These are phyloP conservation scores for Polyploca ridens DNA, from an alignment of 2,888 invertebrate genomes.

Conservation along the genomic window DNA sequence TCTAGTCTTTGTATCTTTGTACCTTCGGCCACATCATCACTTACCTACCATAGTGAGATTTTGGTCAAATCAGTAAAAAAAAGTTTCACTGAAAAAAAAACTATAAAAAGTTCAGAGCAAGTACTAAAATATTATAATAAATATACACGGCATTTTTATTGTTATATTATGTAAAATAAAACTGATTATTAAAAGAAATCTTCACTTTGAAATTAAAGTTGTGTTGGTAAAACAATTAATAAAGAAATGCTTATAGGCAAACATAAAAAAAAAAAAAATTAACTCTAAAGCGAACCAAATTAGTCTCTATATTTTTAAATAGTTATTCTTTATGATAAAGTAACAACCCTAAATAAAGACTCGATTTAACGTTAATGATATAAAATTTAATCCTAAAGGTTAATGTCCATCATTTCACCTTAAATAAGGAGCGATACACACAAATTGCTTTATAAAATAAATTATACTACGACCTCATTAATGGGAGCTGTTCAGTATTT, in stretches of 20 bases:
- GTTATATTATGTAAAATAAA: too few relatives aligned
- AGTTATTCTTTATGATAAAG: neutral
- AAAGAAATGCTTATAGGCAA: too few relatives aligned
- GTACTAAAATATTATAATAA: too few relatives aligned
- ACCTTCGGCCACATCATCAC: too few relatives aligned
- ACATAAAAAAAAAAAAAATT: too few relatives aligned
- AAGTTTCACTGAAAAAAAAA: neutral
- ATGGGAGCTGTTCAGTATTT: slow-evolving; percentile 38
- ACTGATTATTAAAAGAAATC: too few relatives aligned
- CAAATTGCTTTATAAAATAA: slow-evolving; percentile 57
- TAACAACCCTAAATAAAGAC: neutral
- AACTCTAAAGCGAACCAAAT: too few relatives aligned
- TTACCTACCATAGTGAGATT: too few relatives aligned
- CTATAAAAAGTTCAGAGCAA: neutral
- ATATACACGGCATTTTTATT: too few relatives aligned
- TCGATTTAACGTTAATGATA: neutral
- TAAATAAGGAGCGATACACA: slow-evolving; percentile 38
- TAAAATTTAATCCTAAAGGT: slow-evolving; percentile 7
- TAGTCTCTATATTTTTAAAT: neutral
- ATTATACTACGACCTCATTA: slow-evolving; percentile 57
- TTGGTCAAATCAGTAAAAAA: neutral
- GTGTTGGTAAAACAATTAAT: too few relatives aligned
- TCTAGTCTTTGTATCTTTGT: too few relatives aligned
- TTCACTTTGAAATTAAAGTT: too few relatives aligned
- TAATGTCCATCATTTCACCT: slow-evolving; percentile 25